A percentile compares a stretch with the other conserved stretches of the same genome.
phyloP scores from a whole-genome alignment of 1,140 invertebrate genomes.

The Drosophila ohnishii region DNA sequence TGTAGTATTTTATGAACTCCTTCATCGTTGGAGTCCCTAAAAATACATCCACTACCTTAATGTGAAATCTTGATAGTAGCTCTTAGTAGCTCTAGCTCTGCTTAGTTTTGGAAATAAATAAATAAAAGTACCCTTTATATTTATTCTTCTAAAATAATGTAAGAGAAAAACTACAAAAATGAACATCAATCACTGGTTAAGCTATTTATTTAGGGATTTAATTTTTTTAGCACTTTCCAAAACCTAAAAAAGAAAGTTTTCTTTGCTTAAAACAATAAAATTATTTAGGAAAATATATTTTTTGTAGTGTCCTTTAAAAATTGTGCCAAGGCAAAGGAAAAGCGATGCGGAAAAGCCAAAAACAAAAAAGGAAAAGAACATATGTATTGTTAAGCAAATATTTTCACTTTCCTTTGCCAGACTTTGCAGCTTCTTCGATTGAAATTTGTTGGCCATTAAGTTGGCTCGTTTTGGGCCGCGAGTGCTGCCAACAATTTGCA shows the following conservation, averaged over 20 bases:
- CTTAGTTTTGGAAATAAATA: background rate
- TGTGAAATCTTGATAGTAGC: no score
- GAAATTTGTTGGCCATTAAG: conserved; percentile 76
- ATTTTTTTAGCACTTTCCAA: background rate
- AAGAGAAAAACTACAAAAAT: background rate
- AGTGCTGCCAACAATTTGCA: conserved; percentile 68
- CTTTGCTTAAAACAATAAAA: background rate
- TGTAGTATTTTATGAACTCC: no score
- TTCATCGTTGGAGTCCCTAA: no score
- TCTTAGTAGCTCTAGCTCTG: no score
- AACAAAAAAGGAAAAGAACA: background rate
- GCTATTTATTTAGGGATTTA: no score
- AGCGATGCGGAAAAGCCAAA: background rate
- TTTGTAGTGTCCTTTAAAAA: background rate
- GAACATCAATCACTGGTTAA: background rate
- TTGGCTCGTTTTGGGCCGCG: conserved; percentile 58
- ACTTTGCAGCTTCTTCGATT: conserved; percentile 54
- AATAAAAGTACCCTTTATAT: background rate
- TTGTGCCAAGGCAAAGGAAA: conserved; percentile 3
- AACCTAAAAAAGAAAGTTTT: background rate
- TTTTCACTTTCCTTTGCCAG: conserved; percentile 57
- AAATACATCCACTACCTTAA: no score
- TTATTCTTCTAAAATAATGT: background rate
- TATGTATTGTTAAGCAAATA: conserved; percentile 49
- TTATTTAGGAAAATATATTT: background rate